Conservation (phyloP, 2,113 vertebrate species). For the Coryphaenoides rupestris region DNA sequence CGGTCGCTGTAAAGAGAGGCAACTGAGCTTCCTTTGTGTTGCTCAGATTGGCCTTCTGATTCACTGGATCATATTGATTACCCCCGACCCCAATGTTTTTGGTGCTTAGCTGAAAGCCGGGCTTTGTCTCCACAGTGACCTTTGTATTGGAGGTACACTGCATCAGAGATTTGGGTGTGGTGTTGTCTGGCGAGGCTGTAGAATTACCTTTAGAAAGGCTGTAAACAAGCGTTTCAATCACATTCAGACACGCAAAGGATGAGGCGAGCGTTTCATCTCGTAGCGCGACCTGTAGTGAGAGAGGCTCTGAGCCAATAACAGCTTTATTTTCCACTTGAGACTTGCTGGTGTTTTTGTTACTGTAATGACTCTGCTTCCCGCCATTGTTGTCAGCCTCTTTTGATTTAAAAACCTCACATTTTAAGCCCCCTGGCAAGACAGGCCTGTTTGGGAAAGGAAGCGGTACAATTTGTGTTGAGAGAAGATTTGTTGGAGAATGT, state of each 20-base stretch:
- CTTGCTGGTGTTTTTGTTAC: conserved; percentile 9
- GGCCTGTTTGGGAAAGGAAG: conserved; percentile 27
- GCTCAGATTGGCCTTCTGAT: conserved; percentile 35
- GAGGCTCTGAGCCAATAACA: conserved; percentile 21
- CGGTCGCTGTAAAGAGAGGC: not conserved
- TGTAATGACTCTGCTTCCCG: not conserved
- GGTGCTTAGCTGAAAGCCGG: conserved; percentile 29
- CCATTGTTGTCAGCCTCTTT: conserved; percentile 26
- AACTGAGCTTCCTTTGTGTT: conserved; percentile 36
- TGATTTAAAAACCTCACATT: conserved; percentile 16
- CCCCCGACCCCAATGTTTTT: conserved; percentile 1
- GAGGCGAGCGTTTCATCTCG: conserved; percentile 8
- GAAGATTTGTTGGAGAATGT: conserved; percentile 4
- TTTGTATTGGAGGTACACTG: conserved; percentile 6
- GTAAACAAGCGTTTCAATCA: conserved; percentile 60
- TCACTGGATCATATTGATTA: conserved; percentile 20
- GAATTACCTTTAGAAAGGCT: conserved; percentile 34
- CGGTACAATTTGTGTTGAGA: conserved; percentile 2
- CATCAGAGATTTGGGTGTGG: conserved; percentile 25
- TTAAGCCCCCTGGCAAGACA: conserved; percentile 7
- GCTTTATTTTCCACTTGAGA: too few relatives aligned
- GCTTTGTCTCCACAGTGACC: conserved; percentile 21
- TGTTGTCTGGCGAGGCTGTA: conserved; percentile 3
- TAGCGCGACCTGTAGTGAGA: not conserved
- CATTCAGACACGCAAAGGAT: conserved; percentile 25